Evolutionary conservation across 1,140 invertebrate genomes (phyloP).

Genomic region (Zaprionus lachaisei): DNA sequence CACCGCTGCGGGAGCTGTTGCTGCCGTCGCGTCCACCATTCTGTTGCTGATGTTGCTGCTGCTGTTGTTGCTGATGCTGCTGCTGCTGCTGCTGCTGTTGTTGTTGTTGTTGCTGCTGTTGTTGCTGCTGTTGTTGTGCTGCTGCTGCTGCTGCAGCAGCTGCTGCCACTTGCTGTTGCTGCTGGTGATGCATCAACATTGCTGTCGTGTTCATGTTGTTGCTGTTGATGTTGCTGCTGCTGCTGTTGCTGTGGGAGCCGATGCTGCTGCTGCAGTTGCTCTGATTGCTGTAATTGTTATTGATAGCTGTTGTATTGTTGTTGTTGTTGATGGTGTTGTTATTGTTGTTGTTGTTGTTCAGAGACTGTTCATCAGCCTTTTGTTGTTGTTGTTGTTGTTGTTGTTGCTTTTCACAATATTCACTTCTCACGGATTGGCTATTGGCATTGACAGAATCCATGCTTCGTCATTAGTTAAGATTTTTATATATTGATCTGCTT

Average conservation of each 20-base stretch:
- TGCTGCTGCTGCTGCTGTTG: conserved; percentile 49
- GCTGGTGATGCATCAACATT: conserved; percentile 83
- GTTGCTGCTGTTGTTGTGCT: conserved; percentile 56
- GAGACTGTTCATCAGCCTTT: conserved; percentile 86
- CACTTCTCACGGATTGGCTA: conserved; percentile 88
- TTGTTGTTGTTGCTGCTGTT: conserved; percentile 39
- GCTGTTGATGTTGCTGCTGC: conserved; percentile 61
- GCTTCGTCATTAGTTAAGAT: conserved; percentile 69
- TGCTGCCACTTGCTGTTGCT: conserved; percentile 72
- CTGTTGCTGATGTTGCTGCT: conserved; percentile 82
- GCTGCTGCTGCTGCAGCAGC: conserved; percentile 61
- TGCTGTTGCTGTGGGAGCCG: conserved; percentile 45
- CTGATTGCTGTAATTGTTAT: conserved; percentile 84
- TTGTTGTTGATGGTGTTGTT: conserved; percentile 72
- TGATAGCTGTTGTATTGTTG: conserved; percentile 85
- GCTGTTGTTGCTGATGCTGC: conserved; percentile 63
- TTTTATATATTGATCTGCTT: conserved; percentile 17
- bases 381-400: conserved; percentile 75
- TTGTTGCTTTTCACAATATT: conserved; percentile 86
- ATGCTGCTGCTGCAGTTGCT: conserved; percentile 68
- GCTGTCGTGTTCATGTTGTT: conserved; percentile 82
- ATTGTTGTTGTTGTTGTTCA: conserved; percentile 83
- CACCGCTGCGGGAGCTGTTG: conserved; percentile 73
- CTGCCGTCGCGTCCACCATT: conserved; percentile 73
- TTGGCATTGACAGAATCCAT: conserved; percentile 88